Evolutionary conservation across 2,797 vertebrate genomes (phyloP).

Genomic region (Crocodylus rhombifer): DNA sequence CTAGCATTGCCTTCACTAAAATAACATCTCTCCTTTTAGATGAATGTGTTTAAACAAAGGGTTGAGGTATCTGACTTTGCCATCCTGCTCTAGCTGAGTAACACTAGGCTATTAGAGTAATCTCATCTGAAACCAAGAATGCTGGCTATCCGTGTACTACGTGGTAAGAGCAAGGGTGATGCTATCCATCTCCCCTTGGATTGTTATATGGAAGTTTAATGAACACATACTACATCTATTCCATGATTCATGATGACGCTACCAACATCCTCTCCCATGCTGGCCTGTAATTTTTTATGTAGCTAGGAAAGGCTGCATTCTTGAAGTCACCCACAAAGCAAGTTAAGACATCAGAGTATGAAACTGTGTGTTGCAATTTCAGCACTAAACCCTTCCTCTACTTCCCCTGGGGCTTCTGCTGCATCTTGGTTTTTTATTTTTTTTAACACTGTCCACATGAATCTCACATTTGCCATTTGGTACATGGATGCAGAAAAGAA

Average conservation of each 20-base stretch:
- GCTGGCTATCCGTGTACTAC: background rate
- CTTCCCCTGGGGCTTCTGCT: background rate
- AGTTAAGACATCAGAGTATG: no score
- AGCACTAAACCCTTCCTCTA: no score
- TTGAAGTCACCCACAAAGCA: no score
- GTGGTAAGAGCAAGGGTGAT: background rate
- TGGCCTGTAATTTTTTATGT: background rate
- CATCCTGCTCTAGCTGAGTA: background rate
- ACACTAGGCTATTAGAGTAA: no score
- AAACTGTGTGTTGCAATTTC: no score
- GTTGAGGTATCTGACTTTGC: accelerated
- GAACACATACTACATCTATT: background rate
- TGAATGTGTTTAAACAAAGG: background rate
- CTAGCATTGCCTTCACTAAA: background rate
- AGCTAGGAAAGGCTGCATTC: background rate
- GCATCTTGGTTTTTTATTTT: background rate
- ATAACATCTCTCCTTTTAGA: background rate
- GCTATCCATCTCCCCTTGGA: accelerated
- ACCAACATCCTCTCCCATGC: background rate
- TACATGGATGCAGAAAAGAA: accelerated
- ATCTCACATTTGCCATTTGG: background rate
- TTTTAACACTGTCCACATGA: background rate
- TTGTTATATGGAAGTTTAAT: background rate
- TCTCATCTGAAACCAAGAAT: background rate
- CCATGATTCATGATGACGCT: no score